Evolutionary conservation across 2,113 vertebrate species (phyloP).

Genomic region (Megaceryle torquata): DNA sequence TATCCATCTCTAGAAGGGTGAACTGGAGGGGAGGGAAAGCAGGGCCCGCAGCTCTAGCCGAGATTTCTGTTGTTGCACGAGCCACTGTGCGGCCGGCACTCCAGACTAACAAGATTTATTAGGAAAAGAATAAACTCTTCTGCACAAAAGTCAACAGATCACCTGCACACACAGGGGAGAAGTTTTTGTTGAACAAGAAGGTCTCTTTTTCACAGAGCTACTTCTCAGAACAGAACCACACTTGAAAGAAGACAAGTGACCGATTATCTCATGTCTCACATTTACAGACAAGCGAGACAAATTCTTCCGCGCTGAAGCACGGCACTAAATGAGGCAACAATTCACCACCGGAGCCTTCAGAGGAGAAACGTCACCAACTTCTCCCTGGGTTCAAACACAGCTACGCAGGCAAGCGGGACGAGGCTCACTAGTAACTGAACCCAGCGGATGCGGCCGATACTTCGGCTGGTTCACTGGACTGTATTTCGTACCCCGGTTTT

Average conservation of each 20-base stretch:
- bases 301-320: background rate
- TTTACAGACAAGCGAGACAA: background rate
- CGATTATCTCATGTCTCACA: background rate
- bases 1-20: background rate
- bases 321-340: background rate
- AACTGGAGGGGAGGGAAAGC: background rate
- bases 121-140: background rate
- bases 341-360: background rate
- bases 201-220: background rate
- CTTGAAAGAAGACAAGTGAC: background rate
- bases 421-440: background rate
- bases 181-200: background rate
- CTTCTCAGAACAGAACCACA: background rate
- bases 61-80: background rate
- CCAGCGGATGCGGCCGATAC: background rate
- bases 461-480: background rate
- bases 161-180: background rate
- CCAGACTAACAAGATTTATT: background rate
- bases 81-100: background rate
- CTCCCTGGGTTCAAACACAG: fast-evolving
- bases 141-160: background rate
- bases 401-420: fast-evolving
- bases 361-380: fast-evolving
- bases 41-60: background rate
- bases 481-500: background rate